phyloP scores from a whole-genome alignment of 2,888 invertebrate genomes.

The Mycogona germanica region DNA sequence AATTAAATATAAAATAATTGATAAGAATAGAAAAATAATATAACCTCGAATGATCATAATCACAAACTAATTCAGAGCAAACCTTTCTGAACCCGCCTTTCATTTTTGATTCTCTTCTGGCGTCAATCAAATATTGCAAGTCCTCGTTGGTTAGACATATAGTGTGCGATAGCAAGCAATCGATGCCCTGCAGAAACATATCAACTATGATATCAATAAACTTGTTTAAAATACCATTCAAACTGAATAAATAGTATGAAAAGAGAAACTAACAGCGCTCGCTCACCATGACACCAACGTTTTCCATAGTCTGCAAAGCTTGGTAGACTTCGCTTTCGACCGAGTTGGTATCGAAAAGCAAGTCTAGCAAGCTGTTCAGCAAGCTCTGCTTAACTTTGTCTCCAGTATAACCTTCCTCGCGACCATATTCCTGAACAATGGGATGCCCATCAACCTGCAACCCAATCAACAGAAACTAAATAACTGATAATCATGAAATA shows the following conservation, averaged over 20 bases:
- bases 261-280: neutral
- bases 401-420: slow-evolving; percentile 23
- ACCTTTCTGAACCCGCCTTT: slow-evolving; percentile 29
- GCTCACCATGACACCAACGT: slow-evolving; percentile 23
- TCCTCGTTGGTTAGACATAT: slow-evolving; percentile 31
- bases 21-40: neutral
- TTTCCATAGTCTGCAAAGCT: slow-evolving; percentile 22
- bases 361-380: slow-evolving; percentile 26
- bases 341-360: slow-evolving; percentile 25
- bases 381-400: slow-evolving; percentile 25
- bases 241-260: neutral
- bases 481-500: neutral
- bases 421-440: slow-evolving; percentile 25
- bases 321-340: slow-evolving; percentile 27
- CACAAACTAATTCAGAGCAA: neutral
- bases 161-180: slow-evolving; percentile 29
- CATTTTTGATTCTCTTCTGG: slow-evolving; percentile 28
- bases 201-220: neutral
- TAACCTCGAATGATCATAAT: neutral
- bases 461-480: neutral
- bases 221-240: neutral
- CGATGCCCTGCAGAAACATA: slow-evolving; percentile 25
- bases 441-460: slow-evolving; percentile 27
- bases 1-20: neutral
- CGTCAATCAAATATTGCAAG: slow-evolving; percentile 28